A percentile compares a stretch with the other conserved stretches of the same genome.
Conservation (phyloP, 1,140 invertebrate species). For the Drosophila ambigua region DNA sequence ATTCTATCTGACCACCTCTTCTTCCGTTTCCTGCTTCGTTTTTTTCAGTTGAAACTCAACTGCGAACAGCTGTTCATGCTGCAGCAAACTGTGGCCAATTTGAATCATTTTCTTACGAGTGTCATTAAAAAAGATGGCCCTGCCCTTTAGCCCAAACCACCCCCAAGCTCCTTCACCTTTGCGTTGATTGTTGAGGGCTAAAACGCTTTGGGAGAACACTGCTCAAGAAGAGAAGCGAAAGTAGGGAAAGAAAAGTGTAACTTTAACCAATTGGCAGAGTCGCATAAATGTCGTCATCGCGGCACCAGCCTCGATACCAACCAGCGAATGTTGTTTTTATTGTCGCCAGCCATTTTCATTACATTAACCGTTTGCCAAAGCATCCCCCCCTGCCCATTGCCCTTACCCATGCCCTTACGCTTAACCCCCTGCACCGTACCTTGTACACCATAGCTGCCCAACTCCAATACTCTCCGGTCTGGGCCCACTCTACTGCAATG, state of each 20-base stretch:
- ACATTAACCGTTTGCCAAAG: constrained; percentile 70
- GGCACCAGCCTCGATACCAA: background rate
- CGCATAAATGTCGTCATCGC: too few species aligned
- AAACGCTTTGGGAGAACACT: constrained; percentile 28
- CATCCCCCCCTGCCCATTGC: constrained; percentile 6
- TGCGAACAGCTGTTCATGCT: background rate
- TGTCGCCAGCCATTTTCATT: constrained; percentile 73
- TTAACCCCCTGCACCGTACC: too few species aligned
- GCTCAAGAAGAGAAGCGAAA: background rate
- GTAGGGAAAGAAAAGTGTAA: constrained; percentile 15
- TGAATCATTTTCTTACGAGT: background rate
- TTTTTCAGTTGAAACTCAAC: background rate
- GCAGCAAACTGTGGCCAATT: background rate
- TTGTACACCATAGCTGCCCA: too few species aligned
- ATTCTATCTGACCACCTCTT: too few species aligned
- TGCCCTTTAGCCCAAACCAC: background rate
- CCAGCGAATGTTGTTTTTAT: constrained; percentile 60
- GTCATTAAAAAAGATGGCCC: background rate
- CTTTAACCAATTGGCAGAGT: constrained; percentile 41
- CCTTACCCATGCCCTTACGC: background rate
- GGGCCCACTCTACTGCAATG: constrained; percentile 18
- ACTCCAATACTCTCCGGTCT: too few species aligned
- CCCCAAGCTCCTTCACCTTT: background rate
- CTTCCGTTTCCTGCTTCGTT: too few species aligned
- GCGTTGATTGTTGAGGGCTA: constrained; percentile 38